Conservation (phyloP, 2,113 vertebrate genomes). For the Hippoglossus stenolepis region DNA sequence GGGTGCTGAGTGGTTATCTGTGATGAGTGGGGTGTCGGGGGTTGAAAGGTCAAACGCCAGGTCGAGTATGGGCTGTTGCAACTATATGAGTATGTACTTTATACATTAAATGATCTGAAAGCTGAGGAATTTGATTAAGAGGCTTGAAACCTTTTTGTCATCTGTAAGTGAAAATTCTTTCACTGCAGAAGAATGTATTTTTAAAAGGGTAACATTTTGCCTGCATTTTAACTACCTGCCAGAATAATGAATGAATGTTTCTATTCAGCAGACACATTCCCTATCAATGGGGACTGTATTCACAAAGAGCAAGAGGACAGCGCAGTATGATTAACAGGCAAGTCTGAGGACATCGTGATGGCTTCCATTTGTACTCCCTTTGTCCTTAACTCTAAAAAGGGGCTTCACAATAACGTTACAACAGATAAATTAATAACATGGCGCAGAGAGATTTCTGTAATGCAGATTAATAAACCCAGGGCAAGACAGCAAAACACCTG, state of each 20-base stretch:
- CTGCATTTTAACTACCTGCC: not conserved
- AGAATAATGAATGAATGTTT: conserved; percentile 15
- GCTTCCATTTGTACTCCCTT: conserved; percentile 4
- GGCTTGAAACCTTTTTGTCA: not conserved
- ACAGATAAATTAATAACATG: not conserved
- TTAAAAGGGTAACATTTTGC: not conserved
- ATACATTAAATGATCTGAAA: conserved; percentile 3
- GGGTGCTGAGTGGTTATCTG: conserved; percentile 92
- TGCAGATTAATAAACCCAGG: too few species aligned
- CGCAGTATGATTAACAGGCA: conserved; percentile 11
- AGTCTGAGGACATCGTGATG: conserved; percentile 8
- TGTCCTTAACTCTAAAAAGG: not conserved
- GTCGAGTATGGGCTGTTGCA: conserved; percentile 14
- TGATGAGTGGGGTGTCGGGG: conserved; percentile 70
- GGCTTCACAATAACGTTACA: not conserved
- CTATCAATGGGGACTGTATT: not conserved
- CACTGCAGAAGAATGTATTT: not conserved
- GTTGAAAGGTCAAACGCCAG: conserved; percentile 66
- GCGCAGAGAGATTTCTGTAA: not conserved
- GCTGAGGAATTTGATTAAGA: not conserved
- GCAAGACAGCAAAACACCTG: too few species aligned
- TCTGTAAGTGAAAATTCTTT: not conserved
- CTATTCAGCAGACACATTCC: not conserved
- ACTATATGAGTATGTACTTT: conserved; percentile 16
- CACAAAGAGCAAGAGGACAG: conserved; percentile 2